Conservation (phyloP, 2,113 vertebrate species). For the Nesoenas mayeri region DNA sequence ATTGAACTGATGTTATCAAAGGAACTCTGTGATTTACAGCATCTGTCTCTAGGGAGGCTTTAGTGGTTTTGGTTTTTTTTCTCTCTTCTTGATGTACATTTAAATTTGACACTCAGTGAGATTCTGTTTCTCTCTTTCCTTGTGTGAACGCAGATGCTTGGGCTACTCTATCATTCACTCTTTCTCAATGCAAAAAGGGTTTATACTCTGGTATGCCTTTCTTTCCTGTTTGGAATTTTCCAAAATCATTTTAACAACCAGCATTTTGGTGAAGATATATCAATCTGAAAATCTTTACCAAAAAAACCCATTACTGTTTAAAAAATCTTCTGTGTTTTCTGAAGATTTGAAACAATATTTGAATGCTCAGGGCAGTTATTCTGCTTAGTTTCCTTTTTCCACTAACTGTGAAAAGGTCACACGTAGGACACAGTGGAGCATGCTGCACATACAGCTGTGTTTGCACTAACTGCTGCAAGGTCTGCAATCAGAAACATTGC, state of each 20-base stretch:
- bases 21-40: conserved; percentile 23
- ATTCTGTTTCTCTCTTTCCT: not conserved
- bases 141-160: not conserved
- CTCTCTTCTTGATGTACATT: not conserved
- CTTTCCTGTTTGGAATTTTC: not conserved
- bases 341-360: not conserved
- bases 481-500: not conserved
- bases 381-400: not conserved
- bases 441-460: too few relatives aligned
- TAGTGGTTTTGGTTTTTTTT: not conserved
- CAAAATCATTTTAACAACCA: not conserved
- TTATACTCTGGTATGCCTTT: not conserved
- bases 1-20: conserved; percentile 51
- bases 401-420: not conserved
- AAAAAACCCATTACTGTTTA: not conserved
- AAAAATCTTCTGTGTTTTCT: not conserved
- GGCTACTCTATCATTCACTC: not conserved
- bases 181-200: not conserved
- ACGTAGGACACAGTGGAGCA: rapidly evolving
- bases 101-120: not conserved
- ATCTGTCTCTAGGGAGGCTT: not conserved
- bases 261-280: not conserved
- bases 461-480: not conserved
- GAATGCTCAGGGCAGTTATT: not conserved
- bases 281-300: not conserved